phyloP scores from a whole-genome alignment of 2,888 invertebrate genomes.

The Drosophila anomelani region DNA sequence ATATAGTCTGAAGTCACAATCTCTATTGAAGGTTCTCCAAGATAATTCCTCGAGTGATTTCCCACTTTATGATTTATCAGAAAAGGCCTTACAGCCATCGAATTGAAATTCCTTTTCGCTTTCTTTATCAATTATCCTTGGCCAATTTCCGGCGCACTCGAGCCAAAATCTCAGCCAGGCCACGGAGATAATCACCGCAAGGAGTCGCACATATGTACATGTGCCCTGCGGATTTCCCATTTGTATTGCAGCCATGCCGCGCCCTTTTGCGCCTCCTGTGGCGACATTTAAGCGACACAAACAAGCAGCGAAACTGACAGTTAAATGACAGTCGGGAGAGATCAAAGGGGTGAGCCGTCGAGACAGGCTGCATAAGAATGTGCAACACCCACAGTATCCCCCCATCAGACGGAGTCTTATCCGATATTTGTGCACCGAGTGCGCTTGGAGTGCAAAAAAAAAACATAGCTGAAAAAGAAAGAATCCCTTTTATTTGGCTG shows the following conservation, averaged over 20 bases:
- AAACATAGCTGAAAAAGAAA: neutral
- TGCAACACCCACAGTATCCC: conserved; percentile 43
- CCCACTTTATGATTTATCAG: neutral
- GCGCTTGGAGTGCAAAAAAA: conserved; percentile 33
- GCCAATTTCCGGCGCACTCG: conserved; percentile 16
- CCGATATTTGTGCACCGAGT: conserved; percentile 52
- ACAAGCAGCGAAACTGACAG: conserved; percentile 67
- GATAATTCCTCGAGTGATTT: neutral
- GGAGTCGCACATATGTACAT: conserved; percentile 12
- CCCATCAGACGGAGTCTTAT: conserved; percentile 20
- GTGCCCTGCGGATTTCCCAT: conserved; percentile 21
- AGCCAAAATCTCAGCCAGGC: conserved; percentile 5
- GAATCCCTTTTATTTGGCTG: conserved; percentile 11
- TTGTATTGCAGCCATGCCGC: conserved; percentile 31
- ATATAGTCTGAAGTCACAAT: neutral
- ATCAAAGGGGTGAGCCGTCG: conserved; percentile 32
- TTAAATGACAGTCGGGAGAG: conserved; percentile 63
- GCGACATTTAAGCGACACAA: conserved; percentile 71
- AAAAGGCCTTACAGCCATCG: too few species aligned
- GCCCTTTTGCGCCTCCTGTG: conserved; percentile 31
- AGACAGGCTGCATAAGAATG: conserved; percentile 48
- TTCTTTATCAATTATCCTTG: conserved; percentile 36
- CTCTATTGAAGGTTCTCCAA: neutral
- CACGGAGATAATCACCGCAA: conserved; percentile 27
- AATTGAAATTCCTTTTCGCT: neutral